These are phyloP conservation scores for Harpalus rufipes DNA, from an alignment of 2,888 invertebrate genomes.

Conservation along the genomic window DNA sequence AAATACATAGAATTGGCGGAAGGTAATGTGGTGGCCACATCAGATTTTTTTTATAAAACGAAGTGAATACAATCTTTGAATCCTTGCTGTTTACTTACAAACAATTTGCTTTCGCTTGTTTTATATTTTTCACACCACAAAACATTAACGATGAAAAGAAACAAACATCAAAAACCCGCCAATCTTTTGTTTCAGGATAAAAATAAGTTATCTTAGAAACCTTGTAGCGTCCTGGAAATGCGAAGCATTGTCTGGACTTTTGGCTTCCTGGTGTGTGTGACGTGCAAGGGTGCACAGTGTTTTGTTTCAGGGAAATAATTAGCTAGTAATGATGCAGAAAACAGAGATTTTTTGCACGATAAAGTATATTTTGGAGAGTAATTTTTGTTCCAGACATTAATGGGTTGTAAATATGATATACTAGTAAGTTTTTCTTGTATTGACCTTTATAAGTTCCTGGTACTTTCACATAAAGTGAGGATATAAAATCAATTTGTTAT, in stretches of 20 bases:
- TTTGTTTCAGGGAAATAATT: constrained; percentile 14
- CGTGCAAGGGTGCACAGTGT: neutral
- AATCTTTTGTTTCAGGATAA: constrained; percentile 15
- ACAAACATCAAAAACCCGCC: constrained; percentile 2
- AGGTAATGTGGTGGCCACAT: no score
- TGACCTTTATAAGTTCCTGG: no score
- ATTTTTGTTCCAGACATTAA: neutral
- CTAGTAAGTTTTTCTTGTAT: neutral
- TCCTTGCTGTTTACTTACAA: no score
- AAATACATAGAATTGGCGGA: no score
- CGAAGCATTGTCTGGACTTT: neutral
- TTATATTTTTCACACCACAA: neutral
- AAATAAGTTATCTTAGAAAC: constrained; percentile 21
- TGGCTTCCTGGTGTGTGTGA: constrained; percentile 17
- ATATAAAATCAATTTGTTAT: no score
- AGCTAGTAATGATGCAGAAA: constrained; percentile 27
- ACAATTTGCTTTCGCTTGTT: no score
- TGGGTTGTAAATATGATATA: neutral
- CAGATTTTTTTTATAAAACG: no score
- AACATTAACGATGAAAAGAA: constrained; percentile 21
- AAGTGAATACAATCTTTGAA: no score
- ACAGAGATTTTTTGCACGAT: neutral
- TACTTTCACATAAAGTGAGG: no score
- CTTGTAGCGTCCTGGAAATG: neutral
- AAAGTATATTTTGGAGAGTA: neutral